phyloP scores from a whole-genome alignment of 2,797 vertebrate species.

The Tenualosa thibaudeaui region DNA sequence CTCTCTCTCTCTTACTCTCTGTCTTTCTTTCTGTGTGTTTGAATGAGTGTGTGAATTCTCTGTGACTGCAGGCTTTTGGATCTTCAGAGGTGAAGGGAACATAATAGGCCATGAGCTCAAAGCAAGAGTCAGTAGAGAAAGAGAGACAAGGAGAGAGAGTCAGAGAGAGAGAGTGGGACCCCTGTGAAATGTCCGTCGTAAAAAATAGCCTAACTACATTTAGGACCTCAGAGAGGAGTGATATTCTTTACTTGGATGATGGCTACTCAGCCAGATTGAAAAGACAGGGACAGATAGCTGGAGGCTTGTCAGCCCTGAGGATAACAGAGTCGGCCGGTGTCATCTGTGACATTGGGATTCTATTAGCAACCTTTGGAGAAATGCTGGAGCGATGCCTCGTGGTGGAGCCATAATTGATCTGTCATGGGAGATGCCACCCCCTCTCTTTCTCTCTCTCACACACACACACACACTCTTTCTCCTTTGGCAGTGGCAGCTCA shows the following conservation, averaged over 20 bases:
- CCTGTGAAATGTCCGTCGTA: not conserved
- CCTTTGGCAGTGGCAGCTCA: constrained; percentile 74
- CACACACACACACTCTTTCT: constrained; percentile 54
- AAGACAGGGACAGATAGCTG: constrained; percentile 32
- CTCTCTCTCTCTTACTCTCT: not conserved
- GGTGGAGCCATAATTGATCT: constrained; percentile 81
- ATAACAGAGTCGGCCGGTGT: constrained; percentile 70
- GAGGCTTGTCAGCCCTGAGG: constrained; percentile 36
- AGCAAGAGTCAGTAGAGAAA: not conserved
- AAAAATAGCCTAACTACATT: not conserved
- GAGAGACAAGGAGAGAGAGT: not conserved
- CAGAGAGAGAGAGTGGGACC: not conserved
- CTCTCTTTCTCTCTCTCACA: no score
- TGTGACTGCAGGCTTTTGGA: not conserved
- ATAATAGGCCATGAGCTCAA: not conserved
- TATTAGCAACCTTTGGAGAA: constrained; percentile 75
- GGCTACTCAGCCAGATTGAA: constrained; percentile 38
- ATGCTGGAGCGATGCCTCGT: constrained; percentile 74
- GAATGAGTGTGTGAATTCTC: constrained; percentile 2
- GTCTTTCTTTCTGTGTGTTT: not conserved
- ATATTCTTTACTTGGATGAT: constrained; percentile 21
- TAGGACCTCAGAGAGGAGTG: not conserved
- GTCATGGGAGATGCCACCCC: constrained; percentile 79
- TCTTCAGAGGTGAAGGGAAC: constrained; percentile 13
- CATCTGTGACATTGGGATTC: constrained; percentile 80